Conservation (phyloP, 1,140 invertebrate genomes). For the Uloborus diversus region DNA sequence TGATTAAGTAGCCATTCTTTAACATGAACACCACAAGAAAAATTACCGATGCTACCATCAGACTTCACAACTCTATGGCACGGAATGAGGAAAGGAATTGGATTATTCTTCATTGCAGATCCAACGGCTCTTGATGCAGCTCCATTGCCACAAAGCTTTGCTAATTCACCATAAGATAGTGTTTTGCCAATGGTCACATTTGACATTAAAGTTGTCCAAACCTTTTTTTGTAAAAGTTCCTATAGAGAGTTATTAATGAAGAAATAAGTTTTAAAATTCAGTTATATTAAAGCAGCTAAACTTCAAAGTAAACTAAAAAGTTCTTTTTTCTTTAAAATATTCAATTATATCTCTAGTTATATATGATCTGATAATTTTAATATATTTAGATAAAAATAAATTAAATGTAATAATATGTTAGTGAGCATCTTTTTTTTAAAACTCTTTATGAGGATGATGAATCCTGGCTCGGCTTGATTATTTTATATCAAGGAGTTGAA, state of each 20-base stretch:
- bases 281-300: too few relatives aligned
- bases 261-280: neutral
- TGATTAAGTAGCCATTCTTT: constrained; percentile 67
- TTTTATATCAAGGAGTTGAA: too few relatives aligned
- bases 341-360: too few relatives aligned
- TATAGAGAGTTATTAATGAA: neutral
- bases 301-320: too few relatives aligned
- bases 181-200: neutral
- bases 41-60: constrained; percentile 70
- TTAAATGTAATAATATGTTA: too few relatives aligned
- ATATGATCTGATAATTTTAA: too few relatives aligned
- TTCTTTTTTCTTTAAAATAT: too few relatives aligned
- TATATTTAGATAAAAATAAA: too few relatives aligned
- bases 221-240: constrained; percentile 15
- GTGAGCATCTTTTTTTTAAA: too few relatives aligned
- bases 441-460: too few relatives aligned
- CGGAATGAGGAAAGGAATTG: constrained; percentile 72
- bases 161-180: constrained; percentile 7
- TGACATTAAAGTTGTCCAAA: constrained; percentile 5
- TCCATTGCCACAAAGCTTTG: neutral
- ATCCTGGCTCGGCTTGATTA: too few relatives aligned
- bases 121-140: constrained; percentile 72
- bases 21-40: constrained; percentile 68
- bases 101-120: constrained; percentile 70
- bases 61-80: constrained; percentile 75